phyloP scores from a whole-genome alignment of 2,888 invertebrate genomes.

The Dicycla oo region DNA sequence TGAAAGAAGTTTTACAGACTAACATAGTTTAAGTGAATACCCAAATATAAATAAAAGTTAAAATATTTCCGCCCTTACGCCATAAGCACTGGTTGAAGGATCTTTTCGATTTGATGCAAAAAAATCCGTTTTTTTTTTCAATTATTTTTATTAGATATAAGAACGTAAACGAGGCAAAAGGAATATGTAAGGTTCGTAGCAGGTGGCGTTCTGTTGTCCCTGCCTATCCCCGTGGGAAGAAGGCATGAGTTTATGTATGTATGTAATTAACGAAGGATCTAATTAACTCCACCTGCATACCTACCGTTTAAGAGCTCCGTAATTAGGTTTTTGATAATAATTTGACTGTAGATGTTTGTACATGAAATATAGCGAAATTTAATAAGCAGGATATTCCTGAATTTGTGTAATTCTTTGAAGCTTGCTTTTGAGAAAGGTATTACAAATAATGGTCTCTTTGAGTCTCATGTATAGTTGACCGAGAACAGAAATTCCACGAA shows the following conservation, averaged over 20 bases:
- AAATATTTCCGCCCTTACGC: background rate
- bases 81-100: background rate
- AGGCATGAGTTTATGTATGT: no score
- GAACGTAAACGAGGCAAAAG: no score
- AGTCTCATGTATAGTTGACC: background rate
- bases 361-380: slow-evolving; percentile 10
- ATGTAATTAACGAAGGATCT: slow-evolving; percentile 19
- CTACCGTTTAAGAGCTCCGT: slow-evolving; percentile 9
- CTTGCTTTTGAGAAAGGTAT: background rate
- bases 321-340: slow-evolving; percentile 21
- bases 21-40: background rate
- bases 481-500: background rate
- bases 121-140: no score
- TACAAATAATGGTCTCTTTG: background rate
- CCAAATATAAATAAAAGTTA: background rate
- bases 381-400: background rate
- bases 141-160: no score
- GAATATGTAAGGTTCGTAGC: no score
- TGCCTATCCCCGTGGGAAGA: no score
- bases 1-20: background rate
- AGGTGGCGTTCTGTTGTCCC: no score
- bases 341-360: slow-evolving; percentile 7
- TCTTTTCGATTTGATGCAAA: background rate
- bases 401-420: background rate
- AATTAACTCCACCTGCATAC: slow-evolving; percentile 55